Conservation (phyloP, 2,113 vertebrate species). For the Phalacrocorax aristotelis region DNA sequence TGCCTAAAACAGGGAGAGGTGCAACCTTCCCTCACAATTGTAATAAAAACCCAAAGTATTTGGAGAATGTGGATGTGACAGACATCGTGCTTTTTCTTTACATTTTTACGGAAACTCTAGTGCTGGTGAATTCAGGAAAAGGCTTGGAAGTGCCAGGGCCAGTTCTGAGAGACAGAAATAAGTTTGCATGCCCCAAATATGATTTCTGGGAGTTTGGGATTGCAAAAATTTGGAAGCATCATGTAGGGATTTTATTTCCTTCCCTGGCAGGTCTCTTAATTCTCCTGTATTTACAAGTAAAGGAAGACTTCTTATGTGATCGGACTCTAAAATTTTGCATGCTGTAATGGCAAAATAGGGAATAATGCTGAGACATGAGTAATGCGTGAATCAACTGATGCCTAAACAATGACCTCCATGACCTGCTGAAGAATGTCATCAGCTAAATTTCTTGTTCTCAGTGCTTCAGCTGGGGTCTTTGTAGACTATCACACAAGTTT, state of each 20-base stretch:
- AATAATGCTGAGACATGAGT: neutral
- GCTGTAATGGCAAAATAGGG: neutral
- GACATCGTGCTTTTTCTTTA: neutral
- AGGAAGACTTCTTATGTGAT: neutral
- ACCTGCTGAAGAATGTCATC: neutral
- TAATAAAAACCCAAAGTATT: neutral
- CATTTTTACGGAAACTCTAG: neutral
- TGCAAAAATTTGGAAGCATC: neutral
- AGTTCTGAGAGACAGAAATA: neutral
- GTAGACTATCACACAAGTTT: neutral
- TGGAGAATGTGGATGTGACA: neutral
- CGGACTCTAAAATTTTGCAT: neutral
- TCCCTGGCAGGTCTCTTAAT: neutral
- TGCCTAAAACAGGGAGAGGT: neutral
- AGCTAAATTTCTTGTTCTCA: neutral
- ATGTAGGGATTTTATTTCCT: neutral
- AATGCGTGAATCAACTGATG: neutral
- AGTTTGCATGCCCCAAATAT: accelerated
- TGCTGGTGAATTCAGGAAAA: neutral
- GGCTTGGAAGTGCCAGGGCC: neutral
- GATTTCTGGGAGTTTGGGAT: neutral
- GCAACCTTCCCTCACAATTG: neutral
- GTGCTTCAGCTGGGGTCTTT: neutral
- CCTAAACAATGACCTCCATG: accelerated
- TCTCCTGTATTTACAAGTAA: neutral